phyloP scores from a whole-genome alignment of 2,113 vertebrate species.

The Phalacrocorax aristotelis region DNA sequence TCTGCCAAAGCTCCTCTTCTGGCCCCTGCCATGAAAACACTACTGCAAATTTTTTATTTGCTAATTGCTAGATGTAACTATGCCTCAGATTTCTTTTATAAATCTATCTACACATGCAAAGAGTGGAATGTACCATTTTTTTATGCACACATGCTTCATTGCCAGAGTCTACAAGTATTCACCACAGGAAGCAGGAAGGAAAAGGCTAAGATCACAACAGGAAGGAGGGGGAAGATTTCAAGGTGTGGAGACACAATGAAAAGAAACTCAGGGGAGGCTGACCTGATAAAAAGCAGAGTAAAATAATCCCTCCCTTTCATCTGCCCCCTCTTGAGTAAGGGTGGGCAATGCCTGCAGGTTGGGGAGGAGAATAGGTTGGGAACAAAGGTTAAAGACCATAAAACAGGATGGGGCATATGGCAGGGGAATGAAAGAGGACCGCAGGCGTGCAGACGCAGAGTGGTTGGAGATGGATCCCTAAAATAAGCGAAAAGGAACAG shows the following conservation, averaged over 20 bases:
- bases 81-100: background rate
- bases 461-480: background rate
- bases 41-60: background rate
- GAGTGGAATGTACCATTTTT: background rate
- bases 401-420: background rate
- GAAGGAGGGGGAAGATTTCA: slow-evolving; percentile 39
- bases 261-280: background rate
- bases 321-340: background rate
- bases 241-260: background rate
- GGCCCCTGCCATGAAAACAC: background rate
- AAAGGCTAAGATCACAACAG: slow-evolving; percentile 48
- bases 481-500: background rate
- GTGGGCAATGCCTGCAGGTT: background rate
- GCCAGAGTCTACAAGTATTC: background rate
- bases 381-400: background rate
- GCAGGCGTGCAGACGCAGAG: background rate
- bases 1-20: background rate
- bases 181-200: slow-evolving; percentile 44
- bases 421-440: background rate
- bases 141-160: background rate
- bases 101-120: background rate
- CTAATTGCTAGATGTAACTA: background rate
- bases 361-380: background rate
- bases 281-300: background rate
- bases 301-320: background rate